Evolutionary conservation across 2,113 vertebrate genomes (phyloP).

Genomic region (Gambusia affinis): DNA sequence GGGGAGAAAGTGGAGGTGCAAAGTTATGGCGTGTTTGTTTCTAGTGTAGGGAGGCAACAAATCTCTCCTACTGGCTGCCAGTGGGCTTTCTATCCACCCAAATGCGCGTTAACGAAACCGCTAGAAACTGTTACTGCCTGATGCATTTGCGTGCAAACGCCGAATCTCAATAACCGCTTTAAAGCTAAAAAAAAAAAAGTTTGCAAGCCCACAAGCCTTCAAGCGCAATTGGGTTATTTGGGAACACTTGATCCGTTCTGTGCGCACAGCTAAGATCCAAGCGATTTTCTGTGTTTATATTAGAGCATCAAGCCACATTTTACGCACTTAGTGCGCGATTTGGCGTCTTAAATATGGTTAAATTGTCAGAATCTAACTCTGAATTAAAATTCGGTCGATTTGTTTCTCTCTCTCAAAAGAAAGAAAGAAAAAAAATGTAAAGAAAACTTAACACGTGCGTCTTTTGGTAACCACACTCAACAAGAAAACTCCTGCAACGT

Average conservation of each 20-base stretch:
- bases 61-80: conserved; percentile 56
- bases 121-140: neutral
- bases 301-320: neutral
- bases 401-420: neutral
- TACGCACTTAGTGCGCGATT: neutral
- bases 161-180: neutral
- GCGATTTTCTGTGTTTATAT: neutral
- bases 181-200: neutral
- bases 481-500: neutral
- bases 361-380: neutral
- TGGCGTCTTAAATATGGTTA: neutral
- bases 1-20: conserved; percentile 36
- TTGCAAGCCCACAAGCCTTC: neutral
- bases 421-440: too few species aligned
- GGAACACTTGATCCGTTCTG: conserved; percentile 5
- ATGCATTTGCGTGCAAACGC: neutral
- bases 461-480: neutral
- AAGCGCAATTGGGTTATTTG: conserved; percentile 10
- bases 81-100: conserved; percentile 18
- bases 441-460: neutral
- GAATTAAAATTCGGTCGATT: neutral
- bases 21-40: conserved; percentile 59
- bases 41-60: conserved; percentile 68
- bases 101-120: neutral
- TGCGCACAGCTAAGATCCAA: conserved; percentile 4